Evolutionary conservation across 2,888 invertebrate species (phyloP).

Genomic region (Kuschelorhynchus macadamiae): DNA sequence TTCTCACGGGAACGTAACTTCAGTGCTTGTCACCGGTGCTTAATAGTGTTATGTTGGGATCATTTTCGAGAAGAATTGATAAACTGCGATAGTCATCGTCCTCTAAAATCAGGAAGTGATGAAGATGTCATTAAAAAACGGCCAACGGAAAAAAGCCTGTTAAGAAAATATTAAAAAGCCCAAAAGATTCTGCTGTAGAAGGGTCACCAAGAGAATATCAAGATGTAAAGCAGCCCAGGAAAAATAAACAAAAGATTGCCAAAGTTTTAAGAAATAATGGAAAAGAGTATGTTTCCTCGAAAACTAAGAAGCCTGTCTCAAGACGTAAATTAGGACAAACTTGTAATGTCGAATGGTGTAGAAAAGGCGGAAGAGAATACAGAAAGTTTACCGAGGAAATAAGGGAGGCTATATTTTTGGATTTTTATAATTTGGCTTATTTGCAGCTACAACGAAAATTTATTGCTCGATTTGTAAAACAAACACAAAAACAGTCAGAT

Average conservation of each 20-base stretch:
- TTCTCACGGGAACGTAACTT: no score
- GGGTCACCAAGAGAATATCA: not conserved
- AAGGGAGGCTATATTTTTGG: slow-evolving; percentile 1
- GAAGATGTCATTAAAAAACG: not conserved
- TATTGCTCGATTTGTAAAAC: not conserved
- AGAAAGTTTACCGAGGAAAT: not conserved
- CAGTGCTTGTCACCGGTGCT: slow-evolving; percentile 2
- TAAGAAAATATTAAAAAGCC: not conserved
- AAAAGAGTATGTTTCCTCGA: no score
- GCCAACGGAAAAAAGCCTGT: no score
- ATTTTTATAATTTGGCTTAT: slow-evolving; percentile 7
- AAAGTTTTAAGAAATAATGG: no score
- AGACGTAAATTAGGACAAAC: no score
- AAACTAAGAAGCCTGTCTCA: no score
- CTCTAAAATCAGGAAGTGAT: not conserved
- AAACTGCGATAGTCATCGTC: not conserved
- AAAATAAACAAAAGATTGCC: no score
- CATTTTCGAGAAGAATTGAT: slow-evolving; percentile 5
- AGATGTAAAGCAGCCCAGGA: not conserved
- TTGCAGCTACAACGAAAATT: not conserved
- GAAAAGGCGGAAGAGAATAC: no score
- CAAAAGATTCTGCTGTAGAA: slow-evolving; percentile 4
- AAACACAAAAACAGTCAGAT: slow-evolving; percentile 3
- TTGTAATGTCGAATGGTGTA: no score
- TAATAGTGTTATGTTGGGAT: slow-evolving; percentile 9